A percentile compares a stretch with the other conserved stretches of the same genome.
Evolutionary conservation across 2,888 invertebrate species (phyloP).

Genomic region (Sminthurinus aureus): DNA sequence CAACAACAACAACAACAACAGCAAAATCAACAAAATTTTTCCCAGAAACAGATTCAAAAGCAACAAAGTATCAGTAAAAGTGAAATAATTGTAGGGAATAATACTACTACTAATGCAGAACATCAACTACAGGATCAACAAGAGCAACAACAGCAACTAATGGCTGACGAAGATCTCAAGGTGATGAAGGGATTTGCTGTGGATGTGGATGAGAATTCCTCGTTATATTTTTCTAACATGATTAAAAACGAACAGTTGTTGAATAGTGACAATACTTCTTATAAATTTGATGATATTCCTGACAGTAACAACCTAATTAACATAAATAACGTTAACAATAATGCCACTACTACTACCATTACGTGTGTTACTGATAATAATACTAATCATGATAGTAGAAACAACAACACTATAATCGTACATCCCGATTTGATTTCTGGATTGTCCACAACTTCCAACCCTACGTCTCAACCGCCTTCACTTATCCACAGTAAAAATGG

Average conservation of each 20-base stretch:
- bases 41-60: conserved; percentile 31
- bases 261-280: conserved; percentile 29
- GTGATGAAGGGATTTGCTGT: conserved; percentile 27
- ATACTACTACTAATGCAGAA: neutral
- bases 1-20: conserved; percentile 23
- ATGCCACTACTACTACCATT: neutral
- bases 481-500: conserved; percentile 18
- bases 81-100: neutral
- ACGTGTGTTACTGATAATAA: neutral
- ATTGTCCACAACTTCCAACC: conserved; percentile 5
- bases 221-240: conserved; percentile 39
- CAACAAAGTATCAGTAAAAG: neutral
- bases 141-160: conserved; percentile 19
- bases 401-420: conserved; percentile 18
- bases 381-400: conserved; percentile 8
- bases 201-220: conserved; percentile 31
- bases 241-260: conserved; percentile 36
- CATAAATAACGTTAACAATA: neutral
- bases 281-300: conserved; percentile 30
- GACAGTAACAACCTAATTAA: conserved; percentile 18
- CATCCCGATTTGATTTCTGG: conserved; percentile 38
- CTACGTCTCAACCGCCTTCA: conserved; percentile 29
- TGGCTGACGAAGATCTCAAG: conserved; percentile 35
- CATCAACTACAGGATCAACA: conserved; percentile 3
- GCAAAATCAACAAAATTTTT: neutral